phyloP scores from a whole-genome alignment of 2,797 vertebrate species.

The Chaunax sp. region DNA sequence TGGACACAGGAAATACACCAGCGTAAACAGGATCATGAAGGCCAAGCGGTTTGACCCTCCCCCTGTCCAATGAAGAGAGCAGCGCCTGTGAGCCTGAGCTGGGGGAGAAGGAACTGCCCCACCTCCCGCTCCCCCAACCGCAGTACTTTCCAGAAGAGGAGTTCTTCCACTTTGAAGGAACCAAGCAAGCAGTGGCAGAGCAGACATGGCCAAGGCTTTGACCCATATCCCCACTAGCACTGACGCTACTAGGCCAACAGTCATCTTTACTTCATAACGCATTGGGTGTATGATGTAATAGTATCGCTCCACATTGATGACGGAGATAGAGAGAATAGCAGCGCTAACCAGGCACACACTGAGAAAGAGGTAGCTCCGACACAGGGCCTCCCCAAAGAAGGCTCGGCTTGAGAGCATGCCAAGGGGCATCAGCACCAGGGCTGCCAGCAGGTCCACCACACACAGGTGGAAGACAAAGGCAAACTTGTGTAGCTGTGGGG shows the following conservation, averaged over 20 bases:
- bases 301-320: conserved; percentile 97
- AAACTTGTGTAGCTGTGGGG: conserved; percentile 95
- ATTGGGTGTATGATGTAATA: conserved; percentile 98
- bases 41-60: conserved; percentile 90
- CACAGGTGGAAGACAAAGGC: conserved; percentile 99
- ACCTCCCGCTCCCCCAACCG: conserved; percentile 60
- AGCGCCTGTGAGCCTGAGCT: conserved; percentile 82
- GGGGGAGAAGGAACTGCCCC: conserved; percentile 65
- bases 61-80: conserved; percentile 93
- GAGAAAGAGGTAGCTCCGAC: conserved; percentile 95
- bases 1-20: conserved; percentile 95
- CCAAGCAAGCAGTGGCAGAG: conserved; percentile 92
- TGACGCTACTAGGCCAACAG: conserved; percentile 90
- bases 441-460: conserved; percentile 96
- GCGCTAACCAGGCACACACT: conserved; percentile 96
- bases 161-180: conserved; percentile 84
- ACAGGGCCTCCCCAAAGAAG: conserved; percentile 92
- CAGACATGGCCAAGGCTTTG: conserved; percentile 94
- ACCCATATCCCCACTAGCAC: conserved; percentile 96
- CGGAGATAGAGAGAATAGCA: conserved; percentile 96
- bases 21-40: conserved; percentile 93
- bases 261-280: conserved; percentile 99
- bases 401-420: conserved; percentile 93
- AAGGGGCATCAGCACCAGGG: conserved; percentile 95
- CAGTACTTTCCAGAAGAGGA: conserved; percentile 70